Evolutionary conservation across 2,113 vertebrate genomes (phyloP).

Genomic region (Agapornis roseicollis): DNA sequence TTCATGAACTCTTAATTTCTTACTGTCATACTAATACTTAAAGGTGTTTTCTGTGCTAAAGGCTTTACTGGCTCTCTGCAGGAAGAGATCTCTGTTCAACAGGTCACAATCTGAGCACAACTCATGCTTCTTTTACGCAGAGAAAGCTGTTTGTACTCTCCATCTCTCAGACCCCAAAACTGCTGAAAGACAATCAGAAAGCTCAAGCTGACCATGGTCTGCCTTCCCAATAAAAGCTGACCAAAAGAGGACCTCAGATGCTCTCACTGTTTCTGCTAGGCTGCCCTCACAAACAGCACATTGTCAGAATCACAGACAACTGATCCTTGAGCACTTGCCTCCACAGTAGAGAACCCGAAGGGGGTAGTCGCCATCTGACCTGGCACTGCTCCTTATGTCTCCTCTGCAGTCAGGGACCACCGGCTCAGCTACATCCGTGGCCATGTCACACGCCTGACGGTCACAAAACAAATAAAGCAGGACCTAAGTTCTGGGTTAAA

Average conservation of each 20-base stretch:
- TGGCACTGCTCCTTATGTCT: conserved; percentile 71
- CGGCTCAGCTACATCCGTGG: conserved; percentile 83
- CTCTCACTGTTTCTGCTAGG: neutral
- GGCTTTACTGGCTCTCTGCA: neutral
- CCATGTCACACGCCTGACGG: conserved; percentile 71
- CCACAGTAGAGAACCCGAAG: conserved; percentile 95
- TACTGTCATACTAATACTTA: neutral
- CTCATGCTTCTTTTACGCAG: neutral
- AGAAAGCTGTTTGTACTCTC: neutral
- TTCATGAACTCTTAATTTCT: neutral
- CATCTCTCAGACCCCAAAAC: neutral
- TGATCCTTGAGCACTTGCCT: conserved; percentile 77
- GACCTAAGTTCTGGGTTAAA: too few species aligned
- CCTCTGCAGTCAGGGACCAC: conserved; percentile 83
- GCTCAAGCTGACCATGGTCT: neutral
- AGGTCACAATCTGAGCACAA: neutral
- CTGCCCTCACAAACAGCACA: neutral
- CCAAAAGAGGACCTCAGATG: neutral
- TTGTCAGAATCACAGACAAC: neutral
- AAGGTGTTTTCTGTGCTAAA: neutral
- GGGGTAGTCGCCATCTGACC: conserved; percentile 81
- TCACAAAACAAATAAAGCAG: neutral
- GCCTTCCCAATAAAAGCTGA: neutral
- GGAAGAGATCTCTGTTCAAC: neutral
- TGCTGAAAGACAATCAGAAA: neutral